phyloP scores from a whole-genome alignment of 1,140 invertebrate species.

The Hyposmocoma kahamanoa region DNA sequence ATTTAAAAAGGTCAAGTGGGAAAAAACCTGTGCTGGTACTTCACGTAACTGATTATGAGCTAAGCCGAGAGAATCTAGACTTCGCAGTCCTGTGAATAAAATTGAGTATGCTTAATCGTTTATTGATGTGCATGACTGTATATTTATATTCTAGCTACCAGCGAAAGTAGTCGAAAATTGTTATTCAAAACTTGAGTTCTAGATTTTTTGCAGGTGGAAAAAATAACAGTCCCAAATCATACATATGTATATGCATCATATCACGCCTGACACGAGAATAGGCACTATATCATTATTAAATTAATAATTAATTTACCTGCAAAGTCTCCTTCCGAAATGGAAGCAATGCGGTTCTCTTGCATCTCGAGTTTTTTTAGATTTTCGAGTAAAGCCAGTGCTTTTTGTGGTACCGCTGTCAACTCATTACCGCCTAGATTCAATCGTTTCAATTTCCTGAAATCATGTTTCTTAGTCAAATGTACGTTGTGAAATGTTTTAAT shows the following conservation, averaged over 20 bases:
- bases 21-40: conserved; percentile 86
- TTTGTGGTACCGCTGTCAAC: conserved; percentile 83
- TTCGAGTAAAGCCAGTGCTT: conserved; percentile 82
- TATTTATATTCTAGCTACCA: too few species aligned
- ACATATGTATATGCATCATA: too few species aligned
- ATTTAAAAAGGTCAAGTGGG: conserved; percentile 84
- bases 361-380: conserved; percentile 90
- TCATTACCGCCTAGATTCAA: conserved; percentile 91
- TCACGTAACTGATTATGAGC: conserved; percentile 87
- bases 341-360: conserved; percentile 87
- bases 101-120: too few species aligned
- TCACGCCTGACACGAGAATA: too few species aligned
- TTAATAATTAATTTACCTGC: conserved; percentile 80
- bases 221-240: too few species aligned
- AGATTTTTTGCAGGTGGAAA: too few species aligned
- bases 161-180: too few species aligned
- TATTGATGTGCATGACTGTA: too few species aligned
- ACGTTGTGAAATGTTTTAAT: too few species aligned
- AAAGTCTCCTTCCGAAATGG: conserved; percentile 88
- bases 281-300: too few species aligned
- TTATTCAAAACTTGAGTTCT: too few species aligned
- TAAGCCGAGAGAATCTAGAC: conserved; percentile 86
- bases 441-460: conserved; percentile 84
- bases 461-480: too few species aligned
- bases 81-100: conserved; percentile 79